Evolutionary conservation across 2,797 vertebrate species (phyloP).

Genomic region (Myotis vivesi): DNA sequence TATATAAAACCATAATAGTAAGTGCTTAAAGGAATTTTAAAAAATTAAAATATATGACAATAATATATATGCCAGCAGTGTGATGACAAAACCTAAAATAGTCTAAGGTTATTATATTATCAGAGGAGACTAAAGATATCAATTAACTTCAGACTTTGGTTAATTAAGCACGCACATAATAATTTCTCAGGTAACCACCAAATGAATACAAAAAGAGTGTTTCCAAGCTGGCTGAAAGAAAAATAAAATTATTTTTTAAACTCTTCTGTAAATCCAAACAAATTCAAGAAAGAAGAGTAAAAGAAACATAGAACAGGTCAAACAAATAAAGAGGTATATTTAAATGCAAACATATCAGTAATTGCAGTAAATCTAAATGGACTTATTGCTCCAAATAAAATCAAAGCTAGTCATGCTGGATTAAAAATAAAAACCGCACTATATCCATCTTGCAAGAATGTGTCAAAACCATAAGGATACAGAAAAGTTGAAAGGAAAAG

Average conservation of each 20-base stretch:
- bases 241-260: neutral
- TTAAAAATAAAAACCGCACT: neutral
- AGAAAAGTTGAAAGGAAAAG: slow-evolving; percentile 31
- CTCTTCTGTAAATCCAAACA: neutral
- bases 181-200: neutral
- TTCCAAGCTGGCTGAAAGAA: neutral
- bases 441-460: neutral
- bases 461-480: neutral
- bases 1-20: neutral
- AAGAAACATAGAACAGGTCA: neutral
- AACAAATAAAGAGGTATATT: slow-evolving; percentile 24
- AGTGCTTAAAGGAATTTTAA: neutral
- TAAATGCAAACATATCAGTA: neutral
- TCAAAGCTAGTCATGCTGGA: neutral
- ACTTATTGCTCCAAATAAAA: neutral
- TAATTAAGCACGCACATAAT: neutral
- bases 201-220: neutral
- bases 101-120: neutral
- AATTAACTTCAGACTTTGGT: neutral
- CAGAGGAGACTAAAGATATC: neutral
- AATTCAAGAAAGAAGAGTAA: neutral
- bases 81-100: neutral
- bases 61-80: neutral
- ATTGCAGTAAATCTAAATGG: neutral
- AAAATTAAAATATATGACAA: neutral